These are phyloP conservation scores for Bagarius yarrelli DNA, from an alignment of 2,113 vertebrate genomes.

Conservation along the genomic window DNA sequence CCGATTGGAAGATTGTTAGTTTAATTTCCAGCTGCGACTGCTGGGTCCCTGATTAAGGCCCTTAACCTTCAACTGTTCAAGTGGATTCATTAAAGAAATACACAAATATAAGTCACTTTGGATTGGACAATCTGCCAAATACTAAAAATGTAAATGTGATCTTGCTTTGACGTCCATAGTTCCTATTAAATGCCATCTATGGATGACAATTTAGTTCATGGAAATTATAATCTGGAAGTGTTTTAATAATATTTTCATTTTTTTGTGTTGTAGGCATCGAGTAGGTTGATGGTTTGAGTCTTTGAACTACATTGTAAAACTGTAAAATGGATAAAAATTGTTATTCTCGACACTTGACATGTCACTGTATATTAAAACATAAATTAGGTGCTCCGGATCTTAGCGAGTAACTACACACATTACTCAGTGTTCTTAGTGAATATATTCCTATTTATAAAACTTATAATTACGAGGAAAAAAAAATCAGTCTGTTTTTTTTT, in stretches of 20 bases:
- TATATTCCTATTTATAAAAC: background rate
- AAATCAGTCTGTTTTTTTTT: slow-evolving; percentile 46
- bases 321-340: background rate
- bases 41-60: too few relatives aligned
- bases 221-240: background rate
- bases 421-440: too few relatives aligned
- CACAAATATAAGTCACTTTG: background rate
- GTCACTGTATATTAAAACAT: too few relatives aligned
- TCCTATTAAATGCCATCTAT: background rate
- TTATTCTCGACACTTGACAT: background rate
- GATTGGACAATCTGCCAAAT: background rate
- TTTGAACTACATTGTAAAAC: background rate
- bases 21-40: too few relatives aligned
- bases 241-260: background rate
- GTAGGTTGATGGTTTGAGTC: background rate
- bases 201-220: background rate
- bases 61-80: too few relatives aligned
- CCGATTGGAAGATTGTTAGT: too few relatives aligned
- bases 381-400: too few relatives aligned
- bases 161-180: background rate
- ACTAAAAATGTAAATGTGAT: too few relatives aligned
- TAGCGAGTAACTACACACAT: too few relatives aligned
- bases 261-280: background rate
- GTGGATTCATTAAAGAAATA: too few relatives aligned
- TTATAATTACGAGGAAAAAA: background rate